Base-by-base conservation (phyloP, 2,888 invertebrate species). In the Drosophila crucigera region DNA sequence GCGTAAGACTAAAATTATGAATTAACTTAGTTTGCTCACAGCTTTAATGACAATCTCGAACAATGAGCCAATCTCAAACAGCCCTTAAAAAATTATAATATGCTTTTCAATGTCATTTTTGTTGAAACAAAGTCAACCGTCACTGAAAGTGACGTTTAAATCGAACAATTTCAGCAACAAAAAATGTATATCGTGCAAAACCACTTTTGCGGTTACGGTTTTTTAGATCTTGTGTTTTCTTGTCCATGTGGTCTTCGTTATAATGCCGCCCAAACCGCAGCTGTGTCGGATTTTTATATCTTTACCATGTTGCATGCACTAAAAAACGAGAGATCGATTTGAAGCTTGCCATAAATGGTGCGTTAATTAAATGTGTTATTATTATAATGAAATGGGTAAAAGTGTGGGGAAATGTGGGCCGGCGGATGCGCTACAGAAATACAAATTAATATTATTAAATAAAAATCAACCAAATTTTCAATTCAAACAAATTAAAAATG, bases 31-130 rank as follows among this genome's bases (percentile, higher is more conserved):
- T 19, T 16, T 54, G 39, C 39, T 39, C 4, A 39, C 52, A 59
- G 19, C 47, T 59, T 61, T 76, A 78, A 78, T 78, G 81, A 22
- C 56, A 68, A 31, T 31, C 31, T 31, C 9, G 31, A 31, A 31
- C 9, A 31, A 31, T 31, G 9, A 31, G n/a, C 16, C 50, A 55
- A 69, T 65, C 54, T 69, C 31, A 50, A 37, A 41, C 58, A 39
- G 31, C 30, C 43, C 37, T 58, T 16, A 19, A 50, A 58, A 55
- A 67, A 55, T 54, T 54, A 63, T 61, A 64, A 35, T 30, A 60
- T 66, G 63, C 49, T 55, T 55, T 85, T 80, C 89, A 86, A 78
- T 89, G 89, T 83, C 75, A 89, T 83, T 90, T 80, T 68, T 43
- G 41, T 9, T 25, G 16, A 55, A 63, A 43, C 80, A 79, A 70